Conservation (phyloP, 2,113 vertebrate genomes). For the Clarias macrocephalus region DNA sequence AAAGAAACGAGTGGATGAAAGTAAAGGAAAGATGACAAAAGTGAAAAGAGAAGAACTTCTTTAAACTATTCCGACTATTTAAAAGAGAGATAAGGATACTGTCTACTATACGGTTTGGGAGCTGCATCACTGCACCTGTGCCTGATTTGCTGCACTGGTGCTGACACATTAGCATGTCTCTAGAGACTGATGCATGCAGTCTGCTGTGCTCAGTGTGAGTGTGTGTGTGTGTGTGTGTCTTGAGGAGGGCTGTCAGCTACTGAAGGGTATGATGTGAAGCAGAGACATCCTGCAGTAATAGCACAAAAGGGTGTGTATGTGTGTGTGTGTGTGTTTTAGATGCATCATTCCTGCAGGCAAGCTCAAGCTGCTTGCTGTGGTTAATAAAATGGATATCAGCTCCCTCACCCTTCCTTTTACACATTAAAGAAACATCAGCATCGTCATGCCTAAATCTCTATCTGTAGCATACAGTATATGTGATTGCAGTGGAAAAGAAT, state of each 20-base stretch:
- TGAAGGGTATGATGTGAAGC: conserved; percentile 18
- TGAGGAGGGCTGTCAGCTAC: background rate
- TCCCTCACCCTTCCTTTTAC: background rate
- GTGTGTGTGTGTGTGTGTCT: conserved; percentile 1
- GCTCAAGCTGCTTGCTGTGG: conserved; percentile 20
- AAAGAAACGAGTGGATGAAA: background rate
- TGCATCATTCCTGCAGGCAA: conserved; percentile 33
- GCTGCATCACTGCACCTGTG: conserved; percentile 28
- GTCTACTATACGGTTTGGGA: background rate
- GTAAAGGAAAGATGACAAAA: background rate
- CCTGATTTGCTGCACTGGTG: conserved; percentile 26
- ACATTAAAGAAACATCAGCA: background rate
- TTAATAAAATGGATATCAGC: conserved; percentile 31
- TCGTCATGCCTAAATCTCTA: background rate
- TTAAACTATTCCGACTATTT: background rate
- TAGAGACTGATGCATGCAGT: conserved; percentile 17
- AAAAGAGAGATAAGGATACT: background rate
- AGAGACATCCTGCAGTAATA: conserved; percentile 30
- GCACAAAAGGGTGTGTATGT: conserved; percentile 13
- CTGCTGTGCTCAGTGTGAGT: background rate
- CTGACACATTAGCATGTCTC: conserved; percentile 32
- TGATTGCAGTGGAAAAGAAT: background rate
- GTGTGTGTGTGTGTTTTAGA: conserved; percentile 29
- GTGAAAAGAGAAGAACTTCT: background rate
- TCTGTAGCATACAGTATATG: background rate